phyloP scores from a whole-genome alignment of 2,888 invertebrate genomes.

The Micoletzkya japonica region DNA sequence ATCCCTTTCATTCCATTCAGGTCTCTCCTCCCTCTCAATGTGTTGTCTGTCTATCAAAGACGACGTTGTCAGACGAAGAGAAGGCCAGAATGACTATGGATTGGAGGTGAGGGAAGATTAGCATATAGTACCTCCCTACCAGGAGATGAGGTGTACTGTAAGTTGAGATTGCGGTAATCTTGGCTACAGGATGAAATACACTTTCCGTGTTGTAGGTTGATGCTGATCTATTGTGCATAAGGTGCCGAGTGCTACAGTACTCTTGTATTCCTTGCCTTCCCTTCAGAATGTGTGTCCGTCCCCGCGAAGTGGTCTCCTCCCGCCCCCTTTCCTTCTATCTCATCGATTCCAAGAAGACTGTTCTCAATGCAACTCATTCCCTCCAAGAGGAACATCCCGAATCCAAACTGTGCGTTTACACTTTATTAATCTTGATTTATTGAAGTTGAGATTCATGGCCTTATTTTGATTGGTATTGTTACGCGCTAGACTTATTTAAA shows the following conservation, averaged over 20 bases:
- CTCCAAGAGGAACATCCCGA: slow-evolving; percentile 11
- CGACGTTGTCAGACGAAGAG: slow-evolving; percentile 6
- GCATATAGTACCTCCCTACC: neutral
- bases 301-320: slow-evolving; percentile 16
- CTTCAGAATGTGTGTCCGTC: slow-evolving; percentile 18
- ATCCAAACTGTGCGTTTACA: slow-evolving; percentile 17
- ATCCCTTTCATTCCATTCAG: neutral
- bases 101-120: slow-evolving; percentile 34
- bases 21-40: slow-evolving; percentile 30
- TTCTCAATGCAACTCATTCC: slow-evolving; percentile 29
- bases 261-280: neutral
- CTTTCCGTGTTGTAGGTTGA: neutral
- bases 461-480: too few relatives aligned
- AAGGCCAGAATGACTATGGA: slow-evolving; percentile 34
- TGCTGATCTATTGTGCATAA: neutral
- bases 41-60: slow-evolving; percentile 28
- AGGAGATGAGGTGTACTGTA: neutral
- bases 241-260: neutral
- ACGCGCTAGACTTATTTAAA: too few relatives aligned
- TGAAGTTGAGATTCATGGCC: too few relatives aligned
- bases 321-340: slow-evolving; percentile 33
- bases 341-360: slow-evolving; percentile 30
- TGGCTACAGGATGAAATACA: neutral
- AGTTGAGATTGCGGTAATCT: neutral
- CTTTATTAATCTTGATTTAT: neutral